A percentile compares a stretch with the other conserved stretches of the same genome.
Evolutionary conservation across 2,888 invertebrate species (phyloP).

Genomic region (Eupithecia pulchellata): DNA sequence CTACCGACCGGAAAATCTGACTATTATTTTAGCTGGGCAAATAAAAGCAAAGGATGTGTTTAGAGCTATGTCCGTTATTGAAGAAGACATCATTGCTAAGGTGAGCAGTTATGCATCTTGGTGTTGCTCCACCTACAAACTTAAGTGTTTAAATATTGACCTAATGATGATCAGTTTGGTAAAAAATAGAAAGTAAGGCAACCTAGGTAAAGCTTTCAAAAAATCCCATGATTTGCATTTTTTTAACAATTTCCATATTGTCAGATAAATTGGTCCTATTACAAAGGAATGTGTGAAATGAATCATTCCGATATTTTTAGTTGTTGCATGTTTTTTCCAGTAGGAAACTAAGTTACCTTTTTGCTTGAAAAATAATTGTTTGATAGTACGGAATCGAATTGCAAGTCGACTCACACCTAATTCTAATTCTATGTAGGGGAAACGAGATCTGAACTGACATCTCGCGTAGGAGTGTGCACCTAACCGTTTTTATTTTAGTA

Average conservation of each 20-base stretch:
- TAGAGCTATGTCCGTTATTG: slow-evolving; percentile 88
- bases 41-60: slow-evolving; percentile 91
- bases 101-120: slow-evolving; percentile 61
- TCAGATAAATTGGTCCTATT: no score
- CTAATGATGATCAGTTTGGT: not conserved
- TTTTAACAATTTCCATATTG: not conserved
- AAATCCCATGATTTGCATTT: not conserved
- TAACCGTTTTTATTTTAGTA: no score
- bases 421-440: no score
- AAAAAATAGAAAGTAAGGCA: not conserved
- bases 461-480: no score
- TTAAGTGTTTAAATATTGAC: not conserved
- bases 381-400: no score
- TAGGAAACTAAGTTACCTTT: no score
- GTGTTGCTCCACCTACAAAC: not conserved
- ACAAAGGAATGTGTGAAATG: not conserved
- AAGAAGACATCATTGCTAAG: slow-evolving; percentile 90
- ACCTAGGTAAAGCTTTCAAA: not conserved
- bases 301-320: not conserved
- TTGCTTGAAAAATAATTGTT: no score
- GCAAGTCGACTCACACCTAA: no score
- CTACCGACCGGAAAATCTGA: slow-evolving; percentile 95
- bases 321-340: not conserved
- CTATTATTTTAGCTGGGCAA: slow-evolving; percentile 93
- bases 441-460: no score